Percentiles rank a stretch among this genome's conserved stretches.
These are phyloP conservation scores for Pluvianellus socialis DNA, from an alignment of 2,113 vertebrate species.

Conservation along the genomic window DNA sequence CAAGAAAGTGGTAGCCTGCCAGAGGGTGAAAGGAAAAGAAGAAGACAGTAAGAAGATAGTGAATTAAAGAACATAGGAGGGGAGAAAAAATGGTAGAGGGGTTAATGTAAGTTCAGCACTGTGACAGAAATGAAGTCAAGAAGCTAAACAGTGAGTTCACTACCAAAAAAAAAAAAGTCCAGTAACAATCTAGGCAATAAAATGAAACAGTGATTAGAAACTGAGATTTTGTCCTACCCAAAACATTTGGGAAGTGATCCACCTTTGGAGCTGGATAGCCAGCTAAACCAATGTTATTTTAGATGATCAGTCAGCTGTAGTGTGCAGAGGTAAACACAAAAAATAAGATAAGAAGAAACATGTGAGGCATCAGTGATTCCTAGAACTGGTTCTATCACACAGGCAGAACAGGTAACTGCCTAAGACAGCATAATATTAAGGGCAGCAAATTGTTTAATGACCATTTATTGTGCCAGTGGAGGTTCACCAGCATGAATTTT, in stretches of 20 bases:
- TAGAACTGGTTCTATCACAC: background rate
- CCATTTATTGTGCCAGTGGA: background rate
- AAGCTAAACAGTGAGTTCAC: background rate
- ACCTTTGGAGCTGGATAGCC: background rate
- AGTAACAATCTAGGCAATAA: background rate
- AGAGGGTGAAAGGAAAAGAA: background rate
- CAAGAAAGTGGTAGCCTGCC: background rate
- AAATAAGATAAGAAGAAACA: background rate
- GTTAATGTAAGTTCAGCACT: background rate
- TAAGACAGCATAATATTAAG: background rate
- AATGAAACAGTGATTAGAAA: background rate
- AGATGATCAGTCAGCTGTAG: background rate
- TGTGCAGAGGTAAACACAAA: background rate
- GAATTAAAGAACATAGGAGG: background rate
- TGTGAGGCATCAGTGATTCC: fast-evolving
- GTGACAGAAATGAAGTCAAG: background rate
- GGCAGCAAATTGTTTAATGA: background rate
- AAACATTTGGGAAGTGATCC: background rate
- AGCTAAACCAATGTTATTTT: background rate
- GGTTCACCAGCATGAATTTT: background rate
- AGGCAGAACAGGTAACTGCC: background rate
- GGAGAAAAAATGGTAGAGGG: background rate
- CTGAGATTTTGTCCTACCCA: background rate
- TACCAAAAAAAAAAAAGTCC: background rate
- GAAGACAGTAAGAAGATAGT: background rate